Conservation (phyloP, 1,140 invertebrate genomes). For the Drosophila bifasciata region DNA sequence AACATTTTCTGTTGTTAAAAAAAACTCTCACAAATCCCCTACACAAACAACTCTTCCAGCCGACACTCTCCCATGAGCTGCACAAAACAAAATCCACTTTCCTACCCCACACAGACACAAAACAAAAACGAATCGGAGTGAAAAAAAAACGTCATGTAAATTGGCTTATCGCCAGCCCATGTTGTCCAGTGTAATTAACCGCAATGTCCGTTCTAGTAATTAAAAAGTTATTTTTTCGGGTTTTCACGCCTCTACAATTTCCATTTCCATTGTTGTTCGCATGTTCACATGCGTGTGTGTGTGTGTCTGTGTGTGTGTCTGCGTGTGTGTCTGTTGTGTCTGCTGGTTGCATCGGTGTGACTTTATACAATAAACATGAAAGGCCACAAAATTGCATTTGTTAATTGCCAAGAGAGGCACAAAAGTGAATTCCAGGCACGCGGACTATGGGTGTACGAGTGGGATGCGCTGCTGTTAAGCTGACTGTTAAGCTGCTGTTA, state of each 20-base stretch:
- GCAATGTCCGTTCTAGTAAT: slow-evolving; percentile 51
- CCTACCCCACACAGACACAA: not conserved
- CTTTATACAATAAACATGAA: slow-evolving; percentile 40
- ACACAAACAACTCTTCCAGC: too few species aligned
- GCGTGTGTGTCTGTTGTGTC: too few species aligned
- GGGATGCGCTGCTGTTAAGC: too few species aligned
- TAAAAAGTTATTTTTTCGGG: slow-evolving; percentile 63
- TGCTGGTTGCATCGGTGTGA: not conserved
- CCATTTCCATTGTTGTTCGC: too few species aligned
- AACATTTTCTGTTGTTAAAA: too few species aligned
- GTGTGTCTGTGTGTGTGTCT: too few species aligned
- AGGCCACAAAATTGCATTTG: slow-evolving; percentile 71
- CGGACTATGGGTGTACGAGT: too few species aligned
- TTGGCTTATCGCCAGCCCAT: slow-evolving; percentile 44
- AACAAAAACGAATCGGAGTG: not conserved
- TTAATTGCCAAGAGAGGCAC: slow-evolving; percentile 50
- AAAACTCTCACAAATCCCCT: too few species aligned
- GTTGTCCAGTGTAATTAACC: slow-evolving; percentile 54
- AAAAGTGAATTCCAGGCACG: slow-evolving; percentile 39
- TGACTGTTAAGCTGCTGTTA: too few species aligned
- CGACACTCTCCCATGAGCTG: too few species aligned
- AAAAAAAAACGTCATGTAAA: slow-evolving; percentile 25
- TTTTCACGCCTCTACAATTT: slow-evolving; percentile 55
- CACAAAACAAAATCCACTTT: too few species aligned
- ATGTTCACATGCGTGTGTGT: not conserved